These are phyloP conservation scores for Notamacropus eugenii DNA, from an alignment of 2,797 vertebrate species.

Conservation along the genomic window DNA sequence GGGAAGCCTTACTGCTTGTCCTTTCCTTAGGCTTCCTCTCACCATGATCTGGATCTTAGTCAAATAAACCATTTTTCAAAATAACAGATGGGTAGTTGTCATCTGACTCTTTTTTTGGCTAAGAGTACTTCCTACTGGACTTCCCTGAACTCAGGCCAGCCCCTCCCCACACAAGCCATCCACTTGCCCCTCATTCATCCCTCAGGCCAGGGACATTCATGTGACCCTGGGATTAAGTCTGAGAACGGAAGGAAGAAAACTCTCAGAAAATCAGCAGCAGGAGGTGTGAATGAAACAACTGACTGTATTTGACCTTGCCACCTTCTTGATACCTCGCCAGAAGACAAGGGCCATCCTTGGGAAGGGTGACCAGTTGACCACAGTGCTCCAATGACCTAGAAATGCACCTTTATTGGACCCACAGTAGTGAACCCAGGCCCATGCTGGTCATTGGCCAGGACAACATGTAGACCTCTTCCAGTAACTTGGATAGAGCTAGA, in stretches of 20 bases:
- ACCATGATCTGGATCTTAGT: not conserved
- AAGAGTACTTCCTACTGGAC: not conserved
- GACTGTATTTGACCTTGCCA: too few relatives aligned
- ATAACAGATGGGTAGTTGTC: not conserved
- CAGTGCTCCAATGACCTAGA: not conserved
- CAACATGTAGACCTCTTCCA: not conserved
- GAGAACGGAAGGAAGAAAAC: not conserved
- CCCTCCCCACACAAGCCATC: too few relatives aligned
- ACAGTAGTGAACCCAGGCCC: not conserved
- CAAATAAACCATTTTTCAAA: not conserved
- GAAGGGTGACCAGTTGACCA: not conserved
- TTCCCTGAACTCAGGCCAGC: not conserved
- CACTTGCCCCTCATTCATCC: not conserved
- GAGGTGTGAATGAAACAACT: too few relatives aligned
- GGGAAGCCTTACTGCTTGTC: not conserved
- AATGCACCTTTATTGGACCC: not conserved
- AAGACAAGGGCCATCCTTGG: not conserved
- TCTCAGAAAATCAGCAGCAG: not conserved
- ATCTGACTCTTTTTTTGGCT: not conserved
- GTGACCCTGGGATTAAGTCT: not conserved
- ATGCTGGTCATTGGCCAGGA: not conserved
- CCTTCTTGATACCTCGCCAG: not conserved
- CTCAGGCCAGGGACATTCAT: not conserved
- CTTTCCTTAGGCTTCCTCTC: not conserved
- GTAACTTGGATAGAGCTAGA: not conserved